phyloP scores from a whole-genome alignment of 2,113 vertebrate species.

The Vanacampus margaritifer region DNA sequence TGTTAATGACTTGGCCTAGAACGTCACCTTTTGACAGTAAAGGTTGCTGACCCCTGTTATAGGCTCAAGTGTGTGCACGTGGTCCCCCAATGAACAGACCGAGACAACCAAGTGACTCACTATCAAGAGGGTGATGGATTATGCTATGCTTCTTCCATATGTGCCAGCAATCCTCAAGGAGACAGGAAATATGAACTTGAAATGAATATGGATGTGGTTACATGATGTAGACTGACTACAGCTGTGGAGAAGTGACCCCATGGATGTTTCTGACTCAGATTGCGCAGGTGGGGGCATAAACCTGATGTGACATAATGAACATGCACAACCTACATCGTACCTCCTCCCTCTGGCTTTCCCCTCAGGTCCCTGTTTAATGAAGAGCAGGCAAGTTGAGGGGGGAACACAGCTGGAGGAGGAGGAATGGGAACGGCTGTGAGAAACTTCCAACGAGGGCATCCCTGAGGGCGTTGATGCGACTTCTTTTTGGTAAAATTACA shows the following conservation, averaged over 20 bases:
- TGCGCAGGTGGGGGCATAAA: slow-evolving; percentile 58
- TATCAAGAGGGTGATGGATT: not conserved
- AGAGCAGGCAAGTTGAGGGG: slow-evolving; percentile 50
- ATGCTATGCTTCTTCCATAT: too few species aligned
- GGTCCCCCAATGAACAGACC: not conserved
- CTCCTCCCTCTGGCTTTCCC: slow-evolving; percentile 16
- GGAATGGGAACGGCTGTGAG: slow-evolving; percentile 45
- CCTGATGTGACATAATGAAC: slow-evolving; percentile 35
- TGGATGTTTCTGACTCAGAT: slow-evolving; percentile 28
- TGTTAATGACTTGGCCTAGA: too few species aligned
- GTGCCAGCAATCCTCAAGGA: not conserved
- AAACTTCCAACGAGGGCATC: slow-evolving; percentile 52
- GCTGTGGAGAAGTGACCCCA: slow-evolving; percentile 33
- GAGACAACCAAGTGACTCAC: not conserved
- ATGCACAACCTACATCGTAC: slow-evolving; percentile 13
- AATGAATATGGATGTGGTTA: slow-evolving; percentile 17
- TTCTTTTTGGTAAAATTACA: slow-evolving; percentile 28
- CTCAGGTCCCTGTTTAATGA: slow-evolving; percentile 62
- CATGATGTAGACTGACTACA: slow-evolving; percentile 30
- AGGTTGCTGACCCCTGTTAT: too few species aligned
- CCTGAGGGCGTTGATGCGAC: slow-evolving; percentile 20
- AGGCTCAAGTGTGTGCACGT: not conserved
- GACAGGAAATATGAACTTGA: slow-evolving; percentile 17
- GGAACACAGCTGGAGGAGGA: slow-evolving; percentile 57
- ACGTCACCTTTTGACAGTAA: too few species aligned